phyloP scores from a whole-genome alignment of 2,797 vertebrate genomes.

The Taenioides sp. region DNA sequence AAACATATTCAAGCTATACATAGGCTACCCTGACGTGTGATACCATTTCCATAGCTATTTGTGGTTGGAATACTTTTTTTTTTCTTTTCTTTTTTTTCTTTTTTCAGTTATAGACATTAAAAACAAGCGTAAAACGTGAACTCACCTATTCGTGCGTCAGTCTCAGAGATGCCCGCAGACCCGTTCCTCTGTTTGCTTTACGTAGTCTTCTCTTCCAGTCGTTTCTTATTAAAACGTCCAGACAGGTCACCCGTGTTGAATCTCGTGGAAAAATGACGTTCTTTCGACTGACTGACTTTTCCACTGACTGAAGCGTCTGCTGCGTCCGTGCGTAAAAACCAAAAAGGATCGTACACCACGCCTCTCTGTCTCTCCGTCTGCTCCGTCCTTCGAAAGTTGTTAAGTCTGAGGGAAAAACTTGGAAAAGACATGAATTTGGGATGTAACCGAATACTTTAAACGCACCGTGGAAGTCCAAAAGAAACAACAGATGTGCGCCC shows the following conservation, averaged over 20 bases:
- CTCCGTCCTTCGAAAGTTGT: background rate
- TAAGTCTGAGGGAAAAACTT: constrained; percentile 1
- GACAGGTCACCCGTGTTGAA: constrained; percentile 24
- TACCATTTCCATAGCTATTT: no score
- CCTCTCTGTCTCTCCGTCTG: background rate
- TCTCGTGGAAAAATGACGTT: constrained; percentile 19
- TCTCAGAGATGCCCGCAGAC: constrained; percentile 1
- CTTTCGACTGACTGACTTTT: constrained; percentile 25
- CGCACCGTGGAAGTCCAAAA: background rate
- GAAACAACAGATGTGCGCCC: constrained; percentile 25
- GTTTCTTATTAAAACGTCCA: constrained; percentile 14
- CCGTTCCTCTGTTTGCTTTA: background rate
- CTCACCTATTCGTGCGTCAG: constrained; percentile 11
- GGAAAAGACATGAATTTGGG: background rate
- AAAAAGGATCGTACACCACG: background rate
- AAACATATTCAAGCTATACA: no score
- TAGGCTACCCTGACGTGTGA: no score
- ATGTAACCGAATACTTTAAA: constrained; percentile 47
- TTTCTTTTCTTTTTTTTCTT: no score
- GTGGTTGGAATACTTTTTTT: no score
- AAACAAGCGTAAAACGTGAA: background rate
- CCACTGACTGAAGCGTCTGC: constrained; percentile 44
- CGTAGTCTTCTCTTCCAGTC: background rate
- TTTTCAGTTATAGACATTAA: no score
- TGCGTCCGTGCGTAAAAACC: constrained; percentile 39